Evolutionary conservation across 2,888 invertebrate genomes (phyloP), one percentile per base, ranked within the genome.

Genomic region (Drosophila putrida): DNA sequence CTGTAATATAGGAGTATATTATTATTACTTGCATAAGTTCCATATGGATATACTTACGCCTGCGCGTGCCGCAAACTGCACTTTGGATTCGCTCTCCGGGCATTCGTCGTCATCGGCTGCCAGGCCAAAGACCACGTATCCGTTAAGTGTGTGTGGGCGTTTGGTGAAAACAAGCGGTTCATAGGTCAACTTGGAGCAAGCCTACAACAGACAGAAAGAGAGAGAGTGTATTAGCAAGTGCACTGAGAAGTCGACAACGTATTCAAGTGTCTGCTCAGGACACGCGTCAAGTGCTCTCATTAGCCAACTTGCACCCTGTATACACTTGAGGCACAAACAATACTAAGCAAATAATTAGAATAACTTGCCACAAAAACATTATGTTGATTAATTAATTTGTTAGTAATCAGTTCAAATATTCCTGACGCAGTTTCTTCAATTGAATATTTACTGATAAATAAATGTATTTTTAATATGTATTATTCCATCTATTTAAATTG

Each of bases 151-250:
- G 63, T 93, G 92, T 1, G 92, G 92, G 9, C 92, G 91, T 69
- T 90, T 92, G 67, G 92, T 90, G 59, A 92, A 92, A 33, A 92
- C 91, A 47, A 92, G 80, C 0, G 92, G 92, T 35, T 90, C 90
- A 69, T 92, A 92, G 31, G 91, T 91, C 20, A 92, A 75, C 71
- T 91, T 90, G 11, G 91, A 70, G 64, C 92, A 92, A 28, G 92
- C 90, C 93, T 93, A 51, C 28, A 49, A 35, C 8, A 61, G 44
- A 51, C 9, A 10, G 6, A 39, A 20, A 4, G 27, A 54, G 9
- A 69, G 57, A 44, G 39, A 39, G 41, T 20, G 20, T n/a, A 33
- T 3, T 4, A 44, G 35, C 54, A 49, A 44, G 33, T 49, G 13
- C 54, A 35, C 43, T 35, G 20, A 54, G 20, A 61, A 77, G 61